A percentile compares a stretch with the other conserved stretches of the same genome.
Conservation (phyloP, 2,113 vertebrate genomes). For the Guaruba guarouba region DNA sequence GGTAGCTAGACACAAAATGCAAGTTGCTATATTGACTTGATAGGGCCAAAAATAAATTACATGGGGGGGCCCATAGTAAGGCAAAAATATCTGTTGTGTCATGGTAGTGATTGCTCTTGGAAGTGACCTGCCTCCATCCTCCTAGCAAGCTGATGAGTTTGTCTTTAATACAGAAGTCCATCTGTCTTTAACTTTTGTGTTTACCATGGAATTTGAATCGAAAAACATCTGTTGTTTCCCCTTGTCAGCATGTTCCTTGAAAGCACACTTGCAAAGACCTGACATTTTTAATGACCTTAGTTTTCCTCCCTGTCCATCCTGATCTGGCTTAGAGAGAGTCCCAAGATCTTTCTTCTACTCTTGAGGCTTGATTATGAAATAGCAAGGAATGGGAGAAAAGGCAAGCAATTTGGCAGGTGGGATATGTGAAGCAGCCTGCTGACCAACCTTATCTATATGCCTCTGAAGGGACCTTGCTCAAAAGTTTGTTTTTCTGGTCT, state of each 20-base stretch:
- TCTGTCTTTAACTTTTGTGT: neutral
- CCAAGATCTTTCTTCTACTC: neutral
- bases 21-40: neutral
- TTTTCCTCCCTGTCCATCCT: neutral
- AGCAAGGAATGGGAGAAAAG: neutral
- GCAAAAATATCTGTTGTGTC: neutral
- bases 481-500: neutral
- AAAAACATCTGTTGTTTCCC: neutral
- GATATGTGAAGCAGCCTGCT: neutral
- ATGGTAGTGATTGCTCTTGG: neutral
- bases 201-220: neutral
- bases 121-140: neutral
- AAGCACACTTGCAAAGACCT: neutral
- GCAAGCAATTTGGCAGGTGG: neutral
- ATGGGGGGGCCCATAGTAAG: too few relatives aligned
- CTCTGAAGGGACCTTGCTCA: neutral
- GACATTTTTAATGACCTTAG: neutral
- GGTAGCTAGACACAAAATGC: neutral
- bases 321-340: neutral
- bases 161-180: neutral
- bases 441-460: neutral
- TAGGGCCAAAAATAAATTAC: neutral
- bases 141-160: neutral
- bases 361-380: neutral
- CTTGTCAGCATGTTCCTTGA: neutral